Base-by-base conservation (phyloP, 2,797 vertebrate species). In the Poecilia gillii region DNA sequence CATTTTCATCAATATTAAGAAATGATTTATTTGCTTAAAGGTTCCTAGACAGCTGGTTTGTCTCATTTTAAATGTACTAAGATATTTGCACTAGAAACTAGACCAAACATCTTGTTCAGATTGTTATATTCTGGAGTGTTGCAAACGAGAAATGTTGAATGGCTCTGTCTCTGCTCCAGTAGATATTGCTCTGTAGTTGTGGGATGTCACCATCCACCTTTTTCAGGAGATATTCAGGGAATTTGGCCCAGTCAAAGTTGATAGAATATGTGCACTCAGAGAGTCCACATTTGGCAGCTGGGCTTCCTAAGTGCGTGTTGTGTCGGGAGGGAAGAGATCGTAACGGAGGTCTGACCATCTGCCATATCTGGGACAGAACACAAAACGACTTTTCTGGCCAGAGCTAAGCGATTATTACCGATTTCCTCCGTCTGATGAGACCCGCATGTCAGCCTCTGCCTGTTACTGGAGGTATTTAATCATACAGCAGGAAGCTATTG, bases 381-480 rank as follows among this genome's bases (percentile, higher is more conserved):
- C 43, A 5, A 75, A 87, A 87, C 75, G 3, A 75, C 46, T 73
- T 85, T 81, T 73, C 78, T 68, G 75, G 74, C 49, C 68, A 78
- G 79, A 84, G 72, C 51, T 85, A 71, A 49, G 23, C 55, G 47
- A 79, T 85, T 81, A 83, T 86, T 47, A 28, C 68, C 41, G 75
- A 4, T 47, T 68, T 77, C 70, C 41, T 84, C 75, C 80, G 53
- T 76, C 43, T 74, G 76, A 81, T 80, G 64, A 53, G 71, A 49
- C 51, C 70, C 36, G 25, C 73, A 51, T 73, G 79, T 70, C 70
- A 57, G 51, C 46, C 75, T 14, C 68, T 49, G 51, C 73, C 83
- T 86, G 87, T 82, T 79, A 85, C 81, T 76, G 8, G 55, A 62
- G 55, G 72, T 78, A 80, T 88, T 91, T 78, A 80, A 85, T 89